These are phyloP conservation scores for Lomographa bimaculata DNA, from an alignment of 2,888 invertebrate genomes.

Conservation along the genomic window DNA sequence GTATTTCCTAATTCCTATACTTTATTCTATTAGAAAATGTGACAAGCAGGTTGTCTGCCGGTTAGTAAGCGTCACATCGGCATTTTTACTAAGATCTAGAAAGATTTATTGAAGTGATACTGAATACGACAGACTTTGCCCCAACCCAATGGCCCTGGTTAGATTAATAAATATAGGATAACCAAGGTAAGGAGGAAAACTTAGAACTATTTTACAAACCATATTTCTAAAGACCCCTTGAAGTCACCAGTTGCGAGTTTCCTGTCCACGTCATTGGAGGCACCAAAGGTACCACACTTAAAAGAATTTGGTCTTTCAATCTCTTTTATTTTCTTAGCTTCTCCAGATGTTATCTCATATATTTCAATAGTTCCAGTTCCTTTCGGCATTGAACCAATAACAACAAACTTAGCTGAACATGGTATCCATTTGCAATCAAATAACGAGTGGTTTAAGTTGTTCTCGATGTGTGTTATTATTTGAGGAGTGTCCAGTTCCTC, in stretches of 20 bases:
- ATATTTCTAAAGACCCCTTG: conserved; percentile 91
- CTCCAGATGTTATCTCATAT: conserved; percentile 89
- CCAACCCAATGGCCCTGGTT: too few species aligned
- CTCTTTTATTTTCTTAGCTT: conserved; percentile 86
- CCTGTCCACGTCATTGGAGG: conserved; percentile 90
- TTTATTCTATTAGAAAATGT: too few species aligned
- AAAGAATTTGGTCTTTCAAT: conserved; percentile 92
- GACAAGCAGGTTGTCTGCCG: too few species aligned
- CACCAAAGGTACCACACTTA: conserved; percentile 97
- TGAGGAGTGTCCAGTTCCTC: conserved; percentile 89
- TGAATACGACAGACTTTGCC: too few species aligned
- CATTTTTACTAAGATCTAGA: too few species aligned
- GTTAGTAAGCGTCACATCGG: too few species aligned
- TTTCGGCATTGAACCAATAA: conserved; percentile 92
- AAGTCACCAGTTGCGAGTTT: conserved; percentile 96
- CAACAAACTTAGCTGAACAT: conserved; percentile 95
- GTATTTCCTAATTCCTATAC: too few species aligned
- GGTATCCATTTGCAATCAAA: conserved; percentile 99
- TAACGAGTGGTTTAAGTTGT: conserved; percentile 91
- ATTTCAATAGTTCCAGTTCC: conserved; percentile 94
- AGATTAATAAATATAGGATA: too few species aligned
- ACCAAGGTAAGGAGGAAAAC: too few species aligned
- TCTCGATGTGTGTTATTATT: conserved; percentile 94
- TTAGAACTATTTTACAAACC: conserved; percentile 77
- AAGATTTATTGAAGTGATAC: too few species aligned